Conservation (phyloP, 2,888 invertebrate genomes). For the Alcis repandata region DNA sequence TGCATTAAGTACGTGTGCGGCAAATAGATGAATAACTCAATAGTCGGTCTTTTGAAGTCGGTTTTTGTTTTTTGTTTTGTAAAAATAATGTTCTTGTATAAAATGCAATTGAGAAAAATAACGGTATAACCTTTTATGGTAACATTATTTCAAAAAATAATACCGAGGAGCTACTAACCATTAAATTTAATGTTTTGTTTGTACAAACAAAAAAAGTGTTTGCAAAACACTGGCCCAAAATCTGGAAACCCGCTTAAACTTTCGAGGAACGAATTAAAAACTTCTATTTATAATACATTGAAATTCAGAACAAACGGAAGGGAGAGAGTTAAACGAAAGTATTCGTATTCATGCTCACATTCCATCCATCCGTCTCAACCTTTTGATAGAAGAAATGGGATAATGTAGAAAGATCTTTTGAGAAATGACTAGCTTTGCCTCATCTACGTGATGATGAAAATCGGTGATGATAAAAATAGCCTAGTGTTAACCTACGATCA, state of each 20-base stretch:
- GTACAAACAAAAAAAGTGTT: constrained; percentile 17
- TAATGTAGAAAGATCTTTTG: constrained; percentile 10
- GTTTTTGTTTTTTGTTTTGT: too few species aligned
- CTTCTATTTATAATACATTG: constrained; percentile 36
- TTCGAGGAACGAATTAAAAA: constrained; percentile 38
- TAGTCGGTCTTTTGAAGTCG: too few species aligned
- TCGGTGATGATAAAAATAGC: too few species aligned
- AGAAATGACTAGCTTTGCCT: not conserved
- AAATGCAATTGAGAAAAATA: too few species aligned
- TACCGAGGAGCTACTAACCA: not conserved
- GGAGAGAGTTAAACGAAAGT: constrained; percentile 31
- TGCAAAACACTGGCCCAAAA: constrained; percentile 19
- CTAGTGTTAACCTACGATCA: too few species aligned
- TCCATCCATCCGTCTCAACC: constrained; percentile 23
- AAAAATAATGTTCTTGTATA: too few species aligned
- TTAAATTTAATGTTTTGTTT: constrained; percentile 9
- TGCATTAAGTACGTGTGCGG: too few species aligned
- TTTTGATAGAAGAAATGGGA: constrained; percentile 6
- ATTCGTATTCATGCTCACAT: constrained; percentile 34
- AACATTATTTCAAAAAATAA: not conserved
- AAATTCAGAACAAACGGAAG: constrained; percentile 29
- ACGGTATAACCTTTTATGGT: too few species aligned
- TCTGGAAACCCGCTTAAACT: constrained; percentile 26
- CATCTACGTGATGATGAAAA: too few species aligned
- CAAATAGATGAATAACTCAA: too few species aligned